Evolutionary conservation across 2,113 vertebrate species (phyloP).

Genomic region (Thamnaconus septentrionalis): DNA sequence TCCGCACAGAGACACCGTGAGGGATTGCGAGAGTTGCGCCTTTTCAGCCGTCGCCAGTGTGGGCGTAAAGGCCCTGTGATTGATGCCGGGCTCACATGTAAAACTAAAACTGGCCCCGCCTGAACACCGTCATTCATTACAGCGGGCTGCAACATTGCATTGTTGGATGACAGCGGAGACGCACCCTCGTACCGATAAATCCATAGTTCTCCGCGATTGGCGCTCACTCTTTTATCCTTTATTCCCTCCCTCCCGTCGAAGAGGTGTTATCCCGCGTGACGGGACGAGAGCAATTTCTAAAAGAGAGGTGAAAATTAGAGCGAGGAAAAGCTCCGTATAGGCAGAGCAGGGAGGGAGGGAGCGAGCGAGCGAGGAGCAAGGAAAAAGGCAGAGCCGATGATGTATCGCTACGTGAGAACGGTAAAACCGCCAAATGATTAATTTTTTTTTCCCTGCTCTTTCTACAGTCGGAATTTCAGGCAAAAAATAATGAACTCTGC

Average conservation of each 20-base stretch:
- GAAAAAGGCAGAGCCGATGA: constrained; percentile 9
- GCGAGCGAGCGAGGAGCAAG: not conserved
- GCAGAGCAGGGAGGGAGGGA: not conserved
- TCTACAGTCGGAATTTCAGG: too few species aligned
- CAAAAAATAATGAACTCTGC: too few species aligned
- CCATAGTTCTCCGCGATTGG: constrained; percentile 47
- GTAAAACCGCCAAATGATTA: constrained; percentile 8
- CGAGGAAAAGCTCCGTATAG: constrained; percentile 1
- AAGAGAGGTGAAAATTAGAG: constrained; percentile 7
- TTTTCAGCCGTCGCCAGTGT: not conserved
- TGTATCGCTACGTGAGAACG: constrained; percentile 18
- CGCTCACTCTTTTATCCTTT: constrained; percentile 42
- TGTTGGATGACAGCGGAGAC: constrained; percentile 51
- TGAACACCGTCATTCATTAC: constrained; percentile 59
- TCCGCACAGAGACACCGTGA: constrained; percentile 15
- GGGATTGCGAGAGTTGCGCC: not conserved
- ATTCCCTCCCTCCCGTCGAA: not conserved
- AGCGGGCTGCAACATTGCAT: constrained; percentile 42
- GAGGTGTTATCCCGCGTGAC: constrained; percentile 42
- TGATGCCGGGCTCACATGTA: constrained; percentile 57
- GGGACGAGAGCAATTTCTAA: constrained; percentile 26
- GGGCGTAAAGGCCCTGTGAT: constrained; percentile 47
- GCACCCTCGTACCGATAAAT: constrained; percentile 59
- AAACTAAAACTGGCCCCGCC: constrained; percentile 51
- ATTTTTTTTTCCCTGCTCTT: too few species aligned